Base-by-base conservation (phyloP, 2,113 vertebrate genomes). In the Pollachius pollachius region DNA sequence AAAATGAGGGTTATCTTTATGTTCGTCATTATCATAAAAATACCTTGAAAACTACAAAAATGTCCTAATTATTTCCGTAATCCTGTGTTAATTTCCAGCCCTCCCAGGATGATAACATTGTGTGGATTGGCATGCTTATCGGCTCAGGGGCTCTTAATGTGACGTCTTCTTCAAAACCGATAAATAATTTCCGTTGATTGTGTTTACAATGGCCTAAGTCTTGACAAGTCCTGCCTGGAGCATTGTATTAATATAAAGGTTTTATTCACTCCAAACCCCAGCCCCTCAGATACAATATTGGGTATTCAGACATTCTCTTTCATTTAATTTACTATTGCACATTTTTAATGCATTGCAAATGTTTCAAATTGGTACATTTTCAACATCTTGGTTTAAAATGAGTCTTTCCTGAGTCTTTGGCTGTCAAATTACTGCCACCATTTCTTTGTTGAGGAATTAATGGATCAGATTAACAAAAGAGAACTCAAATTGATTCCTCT, bases 171-270 rank as follows among this genome's bases (percentile, higher is more conserved):
- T 77, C 82, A 84, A 81, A 90, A 88, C 79, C 83, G 84, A 89
- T 91, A 88, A 90, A 89, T 79, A 85, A 79, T 83, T 81, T 84
- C 86, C 83, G 81, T 79, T 81, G 82, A 70, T 88, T 80, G 77
- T 91, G 90, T 91, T 88, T 89, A 87, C 85, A 88, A 69, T 74
- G 69, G 71, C 83, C 89, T 88, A 92, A 90, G 83, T 84, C 72
- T 78, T 89, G 84, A 90, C 90, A 91, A 89, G 86, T 92, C 85
- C 87, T 91, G 87, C 76, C 76, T 74, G 85, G 90, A 88, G 83
- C 78, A 91, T 23, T 77, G 86, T 91, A 91, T 92, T 90, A 88
- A 87, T 89, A 87, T 81, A 85, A 85, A 82, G 84, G 90, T 77
- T 77, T 80, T 78, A 88, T 89, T 83, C 41, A 13, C 0, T 86